Conservation (phyloP, 1,140 invertebrate genomes). For the Periplaneta americana region DNA sequence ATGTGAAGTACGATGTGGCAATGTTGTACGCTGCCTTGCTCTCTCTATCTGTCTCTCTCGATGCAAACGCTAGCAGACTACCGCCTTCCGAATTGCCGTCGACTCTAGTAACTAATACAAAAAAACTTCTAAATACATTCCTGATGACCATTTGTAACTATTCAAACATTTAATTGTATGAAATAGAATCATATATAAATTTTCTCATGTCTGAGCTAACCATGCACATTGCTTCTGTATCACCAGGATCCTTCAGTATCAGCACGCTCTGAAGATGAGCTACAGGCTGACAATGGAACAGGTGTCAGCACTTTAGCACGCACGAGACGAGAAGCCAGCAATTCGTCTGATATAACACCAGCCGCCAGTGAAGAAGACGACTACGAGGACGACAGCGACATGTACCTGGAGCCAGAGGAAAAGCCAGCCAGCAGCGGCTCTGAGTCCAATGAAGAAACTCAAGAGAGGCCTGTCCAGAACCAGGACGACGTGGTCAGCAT, state of each 20-base stretch:
- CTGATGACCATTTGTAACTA: too few species aligned
- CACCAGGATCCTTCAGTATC: not conserved
- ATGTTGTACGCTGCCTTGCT: too few species aligned
- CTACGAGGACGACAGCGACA: not conserved
- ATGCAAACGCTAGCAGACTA: too few species aligned
- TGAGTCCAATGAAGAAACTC: not conserved
- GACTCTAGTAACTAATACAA: too few species aligned
- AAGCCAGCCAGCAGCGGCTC: not conserved
- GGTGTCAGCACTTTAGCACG: not conserved
- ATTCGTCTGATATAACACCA: not conserved
- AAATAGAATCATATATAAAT: too few species aligned
- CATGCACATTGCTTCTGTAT: not conserved
- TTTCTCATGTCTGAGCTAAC: too few species aligned
- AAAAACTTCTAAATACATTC: too few species aligned
- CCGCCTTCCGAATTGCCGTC: too few species aligned
- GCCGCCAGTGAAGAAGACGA: not conserved
- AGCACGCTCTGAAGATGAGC: not conserved
- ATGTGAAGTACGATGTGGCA: too few species aligned
- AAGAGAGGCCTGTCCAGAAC: not conserved
- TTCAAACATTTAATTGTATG: too few species aligned
- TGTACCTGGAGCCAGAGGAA: not conserved
- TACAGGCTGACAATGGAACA: not conserved
- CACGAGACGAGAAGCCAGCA: not conserved
- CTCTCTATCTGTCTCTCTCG: too few species aligned
- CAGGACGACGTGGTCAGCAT: conserved; percentile 16